Conservation (phyloP, 2,797 vertebrate genomes). For the Poliocrania exsul region DNA sequence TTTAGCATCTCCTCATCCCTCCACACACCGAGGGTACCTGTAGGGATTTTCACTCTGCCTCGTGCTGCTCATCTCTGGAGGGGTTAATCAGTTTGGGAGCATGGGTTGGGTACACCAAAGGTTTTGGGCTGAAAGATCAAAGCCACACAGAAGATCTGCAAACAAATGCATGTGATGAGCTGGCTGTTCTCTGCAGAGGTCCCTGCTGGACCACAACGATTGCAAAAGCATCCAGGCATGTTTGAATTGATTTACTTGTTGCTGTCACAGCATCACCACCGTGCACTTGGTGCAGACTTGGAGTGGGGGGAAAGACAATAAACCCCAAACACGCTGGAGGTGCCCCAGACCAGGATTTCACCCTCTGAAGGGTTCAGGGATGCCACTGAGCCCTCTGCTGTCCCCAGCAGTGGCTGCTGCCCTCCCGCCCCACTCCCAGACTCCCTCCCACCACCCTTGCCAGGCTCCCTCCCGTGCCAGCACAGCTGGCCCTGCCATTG, state of each 20-base stretch:
- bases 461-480: neutral
- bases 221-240: neutral
- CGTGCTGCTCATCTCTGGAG: neutral
- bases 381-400: neutral
- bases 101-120: rapidly evolving
- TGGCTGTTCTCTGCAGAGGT: neutral
- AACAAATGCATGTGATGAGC: neutral
- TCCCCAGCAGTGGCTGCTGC: neutral
- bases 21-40: neutral
- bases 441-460: too few species aligned
- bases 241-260: neutral
- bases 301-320: neutral
- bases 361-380: neutral
- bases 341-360: neutral
- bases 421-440: too few species aligned
- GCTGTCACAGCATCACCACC: neutral
- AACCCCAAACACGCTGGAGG: neutral
- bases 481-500: neutral
- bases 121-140: neutral
- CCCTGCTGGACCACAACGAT: rapidly evolving
- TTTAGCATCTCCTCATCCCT: neutral
- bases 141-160: neutral
- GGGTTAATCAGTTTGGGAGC: neutral
- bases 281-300: neutral
- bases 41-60: neutral